Evolutionary conservation across 1,140 invertebrate genomes (phyloP), one percentile per base, ranked within the genome.

Genomic region (Drosophila nebulosa): DNA sequence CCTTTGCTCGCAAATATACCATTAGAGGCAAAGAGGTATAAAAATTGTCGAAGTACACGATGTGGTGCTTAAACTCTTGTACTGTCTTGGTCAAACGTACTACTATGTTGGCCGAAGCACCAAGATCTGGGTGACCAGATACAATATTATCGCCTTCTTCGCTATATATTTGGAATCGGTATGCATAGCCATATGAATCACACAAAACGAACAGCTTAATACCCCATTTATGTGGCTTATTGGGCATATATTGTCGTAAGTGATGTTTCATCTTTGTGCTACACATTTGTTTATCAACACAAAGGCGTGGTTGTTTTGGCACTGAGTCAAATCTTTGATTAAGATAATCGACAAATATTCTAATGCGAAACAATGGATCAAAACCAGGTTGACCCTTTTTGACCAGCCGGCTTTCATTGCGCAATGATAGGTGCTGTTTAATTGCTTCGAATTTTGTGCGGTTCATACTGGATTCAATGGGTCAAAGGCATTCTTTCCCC

Each of bases 401-500:
- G 52, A 64, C 56, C 26, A 27, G 26, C 18, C 65, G 12, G 68
- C 57, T 53, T 56, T 65, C 68, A 71, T 71, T 36, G 21, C 69
- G 63, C 18, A 71, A 30, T 10, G 56, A 65, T 10, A 70, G 59
- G 36, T 55, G 59, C 16, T 64, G 35, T 32, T 70, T 70, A 14
- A 70, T 70, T 64, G 24, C 42, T 9, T 65, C 55, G 22, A 70
- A 70, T 60, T 21, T 58, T 42, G 6, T 32, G 53, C 46, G 56
- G 21, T 7, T 58, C 57, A 64, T 65, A 53, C 60, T 35, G 32
- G 12, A 35, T 35, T 35, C 32, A 35, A 35, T 35, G 32, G 50
- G 65, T 52, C 58, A 55, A 68, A 66, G n/a, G 63, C 51, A 56
- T 57, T 65, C 61, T 57, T 42, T 55, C 64, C 63, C 69, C 58